Evolutionary conservation across 2,113 vertebrate species (phyloP).

Genomic region (Poecilia latipinna): DNA sequence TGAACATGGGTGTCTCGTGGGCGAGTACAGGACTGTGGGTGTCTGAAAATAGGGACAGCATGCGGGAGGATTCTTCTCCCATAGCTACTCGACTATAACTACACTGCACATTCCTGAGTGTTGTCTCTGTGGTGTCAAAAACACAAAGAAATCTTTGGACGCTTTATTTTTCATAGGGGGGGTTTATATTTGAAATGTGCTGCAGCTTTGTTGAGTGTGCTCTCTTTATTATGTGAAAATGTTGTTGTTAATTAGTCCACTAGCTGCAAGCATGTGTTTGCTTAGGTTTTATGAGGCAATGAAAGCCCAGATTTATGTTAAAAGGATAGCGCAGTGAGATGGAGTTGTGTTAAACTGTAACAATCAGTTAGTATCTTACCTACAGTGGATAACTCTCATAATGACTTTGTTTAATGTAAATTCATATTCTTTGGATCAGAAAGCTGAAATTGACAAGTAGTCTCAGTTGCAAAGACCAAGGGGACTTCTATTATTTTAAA

Average conservation of each 20-base stretch:
- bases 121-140: slow-evolving; percentile 25
- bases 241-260: slow-evolving; percentile 47
- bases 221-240: slow-evolving; percentile 4
- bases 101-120: slow-evolving; percentile 37
- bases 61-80: slow-evolving; percentile 52
- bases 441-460: not conserved
- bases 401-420: not conserved
- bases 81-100: slow-evolving; percentile 38
- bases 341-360: not conserved
- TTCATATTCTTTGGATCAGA: not conserved
- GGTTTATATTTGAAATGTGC: not conserved
- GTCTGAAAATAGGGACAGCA: slow-evolving; percentile 69
- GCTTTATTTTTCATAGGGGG: not conserved
- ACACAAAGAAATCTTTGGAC: not conserved
- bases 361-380: not conserved
- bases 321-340: not conserved
- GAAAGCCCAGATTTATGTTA: slow-evolving; percentile 40
- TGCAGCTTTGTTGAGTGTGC: not conserved
- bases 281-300: slow-evolving; percentile 38
- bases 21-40: slow-evolving; percentile 17
- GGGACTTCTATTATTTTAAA: too few relatives aligned
- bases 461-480: not conserved
- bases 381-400: not conserved
- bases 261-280: slow-evolving; percentile 44
- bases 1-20: slow-evolving; percentile 50